Evolutionary conservation across 1,140 invertebrate genomes (phyloP).

Genomic region (Oscheius sp.): DNA sequence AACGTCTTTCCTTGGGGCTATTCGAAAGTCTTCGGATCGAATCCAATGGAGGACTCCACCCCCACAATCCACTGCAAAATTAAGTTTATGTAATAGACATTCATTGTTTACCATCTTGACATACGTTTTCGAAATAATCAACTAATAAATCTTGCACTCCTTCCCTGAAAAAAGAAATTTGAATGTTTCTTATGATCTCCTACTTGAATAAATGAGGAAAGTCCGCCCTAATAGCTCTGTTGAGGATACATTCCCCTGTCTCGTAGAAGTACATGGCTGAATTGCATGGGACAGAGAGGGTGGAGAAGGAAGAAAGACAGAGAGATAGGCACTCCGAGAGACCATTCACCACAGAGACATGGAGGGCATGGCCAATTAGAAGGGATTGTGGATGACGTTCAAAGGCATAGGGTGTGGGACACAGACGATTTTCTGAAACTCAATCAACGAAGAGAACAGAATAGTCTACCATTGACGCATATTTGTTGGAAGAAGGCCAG

Average conservation of each 20-base stretch:
- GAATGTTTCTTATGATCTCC: conserved; percentile 26
- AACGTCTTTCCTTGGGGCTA: conserved; percentile 49
- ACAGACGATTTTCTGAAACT: conserved; percentile 47
- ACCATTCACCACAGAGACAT: conserved; percentile 33
- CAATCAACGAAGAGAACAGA: neutral
- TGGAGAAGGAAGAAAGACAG: conserved; percentile 47
- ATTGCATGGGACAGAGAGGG: conserved; percentile 48
- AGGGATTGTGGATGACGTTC: conserved; percentile 54
- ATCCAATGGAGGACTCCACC: conserved; percentile 51
- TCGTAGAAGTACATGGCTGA: conserved; percentile 59
- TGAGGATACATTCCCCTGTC: conserved; percentile 55
- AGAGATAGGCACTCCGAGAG: conserved; percentile 51
- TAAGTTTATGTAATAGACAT: neutral
- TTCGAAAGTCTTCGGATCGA: conserved; percentile 50
- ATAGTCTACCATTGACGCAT: conserved; percentile 47
- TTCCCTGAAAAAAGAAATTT: neutral
- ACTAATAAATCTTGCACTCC: conserved; percentile 44
- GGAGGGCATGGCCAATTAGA: conserved; percentile 50
- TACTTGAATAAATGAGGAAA: conserved; percentile 22
- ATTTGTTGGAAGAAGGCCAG: conserved; percentile 58
- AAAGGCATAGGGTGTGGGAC: conserved; percentile 53
- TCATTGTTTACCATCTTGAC: conserved; percentile 49
- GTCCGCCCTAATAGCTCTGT: conserved; percentile 44
- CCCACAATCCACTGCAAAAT: conserved; percentile 48
- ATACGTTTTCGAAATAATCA: conserved; percentile 60